Evolutionary conservation across 2,113 vertebrate species (phyloP).

Genomic region (Murina feae): DNA sequence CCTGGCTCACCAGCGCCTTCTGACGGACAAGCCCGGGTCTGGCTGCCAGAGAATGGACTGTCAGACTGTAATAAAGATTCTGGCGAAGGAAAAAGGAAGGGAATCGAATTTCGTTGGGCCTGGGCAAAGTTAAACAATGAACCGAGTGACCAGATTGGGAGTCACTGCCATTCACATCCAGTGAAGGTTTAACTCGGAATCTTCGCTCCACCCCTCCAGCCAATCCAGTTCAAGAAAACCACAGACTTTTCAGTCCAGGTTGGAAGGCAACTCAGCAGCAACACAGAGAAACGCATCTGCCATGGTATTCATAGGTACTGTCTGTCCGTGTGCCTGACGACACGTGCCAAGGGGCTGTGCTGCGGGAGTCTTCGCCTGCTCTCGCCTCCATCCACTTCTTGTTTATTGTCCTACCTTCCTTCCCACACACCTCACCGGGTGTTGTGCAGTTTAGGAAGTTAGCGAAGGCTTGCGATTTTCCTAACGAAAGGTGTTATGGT

Average conservation of each 20-base stretch:
- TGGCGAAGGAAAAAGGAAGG: background rate
- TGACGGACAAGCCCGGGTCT: background rate
- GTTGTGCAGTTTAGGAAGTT: constrained; percentile 26
- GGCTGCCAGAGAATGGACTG: background rate
- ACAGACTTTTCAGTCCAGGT: background rate
- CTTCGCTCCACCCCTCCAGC: background rate
- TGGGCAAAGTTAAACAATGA: background rate
- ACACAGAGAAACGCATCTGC: background rate
- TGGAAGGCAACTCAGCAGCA: background rate
- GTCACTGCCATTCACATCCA: background rate
- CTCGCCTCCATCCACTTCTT: background rate
- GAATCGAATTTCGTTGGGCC: background rate
- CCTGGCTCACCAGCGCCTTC: background rate
- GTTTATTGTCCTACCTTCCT: constrained; percentile 47
- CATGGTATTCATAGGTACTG: background rate
- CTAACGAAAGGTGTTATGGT: constrained; percentile 73
- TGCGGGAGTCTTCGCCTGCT: too few species aligned
- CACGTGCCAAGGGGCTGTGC: background rate
- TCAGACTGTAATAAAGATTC: background rate
- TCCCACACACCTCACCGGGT: constrained; percentile 47
- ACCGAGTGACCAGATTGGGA: background rate
- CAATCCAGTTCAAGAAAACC: background rate
- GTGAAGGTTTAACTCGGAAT: background rate
- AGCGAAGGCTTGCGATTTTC: constrained; percentile 57
- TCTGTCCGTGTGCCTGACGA: rapidly evolving